Base-by-base conservation (phyloP, 2,113 vertebrate species). In the Cottus gobio region DNA sequence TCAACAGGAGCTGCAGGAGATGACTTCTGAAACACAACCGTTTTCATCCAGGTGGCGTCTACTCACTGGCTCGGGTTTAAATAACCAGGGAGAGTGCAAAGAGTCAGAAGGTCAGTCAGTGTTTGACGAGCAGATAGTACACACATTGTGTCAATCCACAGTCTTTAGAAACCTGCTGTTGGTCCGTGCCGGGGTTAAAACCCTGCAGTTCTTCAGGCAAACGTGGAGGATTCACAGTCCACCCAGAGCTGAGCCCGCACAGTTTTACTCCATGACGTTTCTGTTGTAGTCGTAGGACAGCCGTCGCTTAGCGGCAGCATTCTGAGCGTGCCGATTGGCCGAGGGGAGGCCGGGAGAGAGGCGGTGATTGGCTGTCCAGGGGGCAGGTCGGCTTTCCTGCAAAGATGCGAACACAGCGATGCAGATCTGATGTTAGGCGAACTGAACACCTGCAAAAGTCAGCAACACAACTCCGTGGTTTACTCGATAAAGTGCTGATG, bases 281-380 rank as follows among this genome's bases (percentile, higher is more conserved):
- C 89, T 93, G 93, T 93, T 95, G 85, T 90, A 63, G 87, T 95
- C 94, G 7, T 90, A 94, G 0, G 95, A 95, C 65, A 94, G 86
- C 62, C 92, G 93, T 52, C 94, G 87, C 83, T 94, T 94, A 46
- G 91, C 85, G 0, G 81, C 89, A 22, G 83, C 79, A 9, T 66
- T 72, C 13, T 88, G 91, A 68, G 85, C 71, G 54, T 91, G 88
- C 83, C 82, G 91, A 89, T 90, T 92, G 85, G 94, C 83, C 0
- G 90, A 83, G 11, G 90, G 86, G 60, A 91, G 90, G 71, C 93
- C 88, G 1, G 90, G 90, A 39, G 93, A 94, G 70, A 91, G 90
- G 3, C 88, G 91, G n/a, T 88, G 86, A 69, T 50, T 83, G 50
- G 86, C 67, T 12, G 87, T 73, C 69, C 77, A 56, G 22, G 75